These are phyloP conservation scores for Cynodonichthys magdalenae DNA, from an alignment of 2,797 vertebrate genomes.

Conservation along the genomic window DNA sequence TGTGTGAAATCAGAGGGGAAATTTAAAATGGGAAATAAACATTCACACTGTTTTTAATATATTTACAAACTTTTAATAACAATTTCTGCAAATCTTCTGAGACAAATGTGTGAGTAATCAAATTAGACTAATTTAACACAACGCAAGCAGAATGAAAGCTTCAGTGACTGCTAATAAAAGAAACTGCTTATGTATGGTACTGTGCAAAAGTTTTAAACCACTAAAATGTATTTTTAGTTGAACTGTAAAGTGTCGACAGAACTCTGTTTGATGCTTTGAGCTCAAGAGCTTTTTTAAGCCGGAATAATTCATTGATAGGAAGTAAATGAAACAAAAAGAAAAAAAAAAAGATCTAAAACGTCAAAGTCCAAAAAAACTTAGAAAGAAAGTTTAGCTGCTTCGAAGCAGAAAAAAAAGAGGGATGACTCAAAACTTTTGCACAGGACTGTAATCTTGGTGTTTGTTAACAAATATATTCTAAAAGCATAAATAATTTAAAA, in stretches of 20 bases:
- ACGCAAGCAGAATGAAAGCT: not conserved
- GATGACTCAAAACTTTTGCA: conserved; percentile 1
- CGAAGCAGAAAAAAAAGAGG: not conserved
- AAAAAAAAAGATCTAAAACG: not conserved
- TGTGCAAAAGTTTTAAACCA: not conserved
- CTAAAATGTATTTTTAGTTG: too few relatives aligned
- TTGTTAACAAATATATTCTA: not conserved
- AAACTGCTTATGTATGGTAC: not conserved
- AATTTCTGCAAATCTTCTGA: not conserved
- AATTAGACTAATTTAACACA: not conserved
- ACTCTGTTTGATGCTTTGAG: too few relatives aligned
- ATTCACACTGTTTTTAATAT: not conserved
- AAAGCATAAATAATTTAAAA: not conserved
- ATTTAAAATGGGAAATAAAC: conserved; percentile 2
- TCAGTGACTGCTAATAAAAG: not conserved
- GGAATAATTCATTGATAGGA: too few relatives aligned
- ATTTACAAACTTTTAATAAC: not conserved
- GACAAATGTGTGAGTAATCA: not conserved
- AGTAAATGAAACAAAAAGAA: not conserved
- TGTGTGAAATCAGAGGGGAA: conserved; percentile 4
- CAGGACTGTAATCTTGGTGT: not conserved
- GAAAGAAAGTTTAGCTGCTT: not conserved
- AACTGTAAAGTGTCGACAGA: too few relatives aligned
- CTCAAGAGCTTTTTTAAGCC: too few relatives aligned
- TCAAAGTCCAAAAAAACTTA: not conserved